These are phyloP conservation scores for Thunnus maccoyii DNA, from an alignment of 2,113 vertebrate genomes.

Conservation along the genomic window DNA sequence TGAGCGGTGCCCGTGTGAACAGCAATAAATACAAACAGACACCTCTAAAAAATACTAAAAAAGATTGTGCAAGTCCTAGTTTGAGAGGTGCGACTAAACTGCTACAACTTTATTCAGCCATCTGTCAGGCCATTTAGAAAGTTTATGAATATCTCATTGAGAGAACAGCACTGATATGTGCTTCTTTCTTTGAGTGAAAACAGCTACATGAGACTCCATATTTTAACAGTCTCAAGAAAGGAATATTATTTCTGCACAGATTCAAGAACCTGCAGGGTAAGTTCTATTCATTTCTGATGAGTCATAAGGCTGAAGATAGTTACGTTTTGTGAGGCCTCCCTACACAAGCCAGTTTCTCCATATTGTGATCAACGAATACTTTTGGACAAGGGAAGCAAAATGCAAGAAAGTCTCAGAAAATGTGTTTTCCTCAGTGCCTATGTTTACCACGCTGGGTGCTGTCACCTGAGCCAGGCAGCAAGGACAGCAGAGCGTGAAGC, in stretches of 20 bases:
- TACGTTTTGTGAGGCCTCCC: background rate
- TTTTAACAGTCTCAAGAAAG: slow-evolving; percentile 20
- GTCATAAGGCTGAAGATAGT: slow-evolving; percentile 20
- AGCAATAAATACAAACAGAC: slow-evolving; percentile 65
- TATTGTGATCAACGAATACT: background rate
- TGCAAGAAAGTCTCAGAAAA: background rate
- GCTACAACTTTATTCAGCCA: slow-evolving; percentile 31
- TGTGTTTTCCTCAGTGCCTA: background rate
- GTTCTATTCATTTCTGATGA: slow-evolving; percentile 45
- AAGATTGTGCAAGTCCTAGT: slow-evolving; percentile 18
- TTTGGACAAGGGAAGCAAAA: background rate
- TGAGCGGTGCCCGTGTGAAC: slow-evolving; percentile 42
- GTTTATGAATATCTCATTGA: slow-evolving; percentile 53
- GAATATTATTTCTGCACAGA: slow-evolving; percentile 7
- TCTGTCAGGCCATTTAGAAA: slow-evolving; percentile 41
- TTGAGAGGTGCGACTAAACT: slow-evolving; percentile 48
- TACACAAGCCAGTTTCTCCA: background rate
- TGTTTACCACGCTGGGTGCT: slow-evolving; percentile 28
- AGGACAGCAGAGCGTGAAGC: slow-evolving; percentile 22
- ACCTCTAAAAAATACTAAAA: slow-evolving; percentile 17
- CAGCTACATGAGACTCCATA: slow-evolving; percentile 12
- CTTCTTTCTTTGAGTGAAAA: slow-evolving; percentile 55
- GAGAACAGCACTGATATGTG: slow-evolving; percentile 46
- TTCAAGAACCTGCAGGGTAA: slow-evolving; percentile 8
- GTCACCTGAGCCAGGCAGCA: slow-evolving; percentile 20